Evolutionary conservation across 1,140 invertebrate genomes (phyloP), one percentile per base, ranked within the genome.

Genomic region (Lordiphosa mommai): DNA sequence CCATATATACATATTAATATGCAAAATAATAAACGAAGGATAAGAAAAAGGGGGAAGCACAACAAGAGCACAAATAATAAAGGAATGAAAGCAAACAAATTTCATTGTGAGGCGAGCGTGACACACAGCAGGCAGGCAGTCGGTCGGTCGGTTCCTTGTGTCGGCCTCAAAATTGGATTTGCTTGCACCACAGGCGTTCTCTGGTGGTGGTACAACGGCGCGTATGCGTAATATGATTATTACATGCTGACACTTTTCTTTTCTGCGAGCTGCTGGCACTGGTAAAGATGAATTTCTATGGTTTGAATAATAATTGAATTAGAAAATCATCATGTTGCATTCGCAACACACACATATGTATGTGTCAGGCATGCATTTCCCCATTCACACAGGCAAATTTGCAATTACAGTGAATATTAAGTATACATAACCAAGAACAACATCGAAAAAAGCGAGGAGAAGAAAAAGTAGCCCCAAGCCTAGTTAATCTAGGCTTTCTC

Each of bases 251-350:
- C 60, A 69, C 43, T 56, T 43, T 53, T 67, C 36, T 29, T 1
- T 34, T 40, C 33, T 14, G 46, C 13, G 10, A 8, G 27, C 49
- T 43, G 40, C 41, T 64, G 57, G 74, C 66, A 61, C 30, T 44
- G 23, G 51, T 33, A 61, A 61, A 69, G 47, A 82, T 85, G 64
- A 63, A 84, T 63, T 84, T 84, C 72, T 84, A 77, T 84, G 77
- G 77, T 84, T 84, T 84, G 77, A 84, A 84, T 84, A 84, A 72
- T 77, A 84, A 84, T 84, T 70, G 79, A 84, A 84, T 84, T 84
- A 84, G 64, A 56, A 69, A 72, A 72, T 84, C 72, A 84, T 65
- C 72, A 23, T 1, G 20, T 23, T 23, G 20, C 20, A 23, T 23
- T 23, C 20, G 4, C 4, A 23, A 4, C 20, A 23, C 20, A 23